phyloP scores from a whole-genome alignment of 2,888 invertebrate species.

The Tanypteryx hageni region DNA sequence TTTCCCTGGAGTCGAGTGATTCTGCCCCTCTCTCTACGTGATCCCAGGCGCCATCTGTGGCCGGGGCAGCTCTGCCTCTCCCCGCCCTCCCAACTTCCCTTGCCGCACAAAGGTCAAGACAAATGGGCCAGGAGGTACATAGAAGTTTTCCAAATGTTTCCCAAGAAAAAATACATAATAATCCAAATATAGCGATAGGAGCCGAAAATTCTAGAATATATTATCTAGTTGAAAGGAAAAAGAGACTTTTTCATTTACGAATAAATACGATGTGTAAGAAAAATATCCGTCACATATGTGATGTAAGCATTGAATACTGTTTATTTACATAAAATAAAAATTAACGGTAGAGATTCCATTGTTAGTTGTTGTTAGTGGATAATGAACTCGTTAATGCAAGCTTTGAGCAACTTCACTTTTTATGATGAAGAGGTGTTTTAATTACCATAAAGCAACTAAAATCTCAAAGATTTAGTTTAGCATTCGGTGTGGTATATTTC shows the following conservation, averaged over 20 bases:
- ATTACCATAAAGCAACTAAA: too few species aligned
- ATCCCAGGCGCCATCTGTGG: slow-evolving; percentile 15
- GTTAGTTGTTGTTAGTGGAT: too few species aligned
- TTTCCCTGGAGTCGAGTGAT: slow-evolving; percentile 27
- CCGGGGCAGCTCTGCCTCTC: background rate
- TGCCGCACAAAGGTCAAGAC: slow-evolving; percentile 21
- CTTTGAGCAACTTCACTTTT: too few species aligned
- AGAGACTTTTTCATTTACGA: background rate
- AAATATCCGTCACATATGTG: background rate
- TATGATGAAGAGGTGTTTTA: too few species aligned
- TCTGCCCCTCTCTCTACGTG: background rate
- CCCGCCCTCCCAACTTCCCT: background rate
- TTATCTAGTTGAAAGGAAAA: background rate
- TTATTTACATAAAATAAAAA: background rate
- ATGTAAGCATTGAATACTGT: background rate
- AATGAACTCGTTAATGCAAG: too few species aligned
- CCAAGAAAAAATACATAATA: background rate
- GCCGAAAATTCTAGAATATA: background rate
- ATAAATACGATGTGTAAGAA: background rate
- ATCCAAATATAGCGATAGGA: background rate
- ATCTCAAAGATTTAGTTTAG: too few species aligned
- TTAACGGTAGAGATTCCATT: background rate
- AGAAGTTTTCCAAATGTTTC: background rate
- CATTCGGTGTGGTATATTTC: too few species aligned
- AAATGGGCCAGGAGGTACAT: background rate